Percentiles rank a stretch among this genome's conserved stretches.
Evolutionary conservation across 2,888 invertebrate species (phyloP).

Genomic region (Crossocerus cetratus): DNA sequence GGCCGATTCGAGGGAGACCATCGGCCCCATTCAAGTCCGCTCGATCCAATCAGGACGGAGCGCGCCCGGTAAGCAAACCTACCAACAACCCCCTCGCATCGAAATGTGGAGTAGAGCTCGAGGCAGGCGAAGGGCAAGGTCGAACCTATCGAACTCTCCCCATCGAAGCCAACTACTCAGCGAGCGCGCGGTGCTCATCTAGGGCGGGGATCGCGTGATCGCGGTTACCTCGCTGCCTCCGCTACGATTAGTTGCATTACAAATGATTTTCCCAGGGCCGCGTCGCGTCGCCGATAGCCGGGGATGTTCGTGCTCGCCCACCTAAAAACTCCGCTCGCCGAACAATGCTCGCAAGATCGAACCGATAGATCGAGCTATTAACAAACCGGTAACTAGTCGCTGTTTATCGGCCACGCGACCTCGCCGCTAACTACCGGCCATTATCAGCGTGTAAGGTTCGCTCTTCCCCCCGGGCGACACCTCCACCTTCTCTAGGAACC

Average conservation of each 20-base stretch:
- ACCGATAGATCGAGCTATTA: slow-evolving; percentile 9
- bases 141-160: background rate
- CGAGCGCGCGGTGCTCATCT: no score
- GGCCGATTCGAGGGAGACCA: no score
- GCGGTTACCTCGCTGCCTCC: slow-evolving; percentile 49
- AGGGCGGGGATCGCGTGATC: slow-evolving; percentile 3
- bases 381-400: background rate
- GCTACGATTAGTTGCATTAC: slow-evolving; percentile 68
- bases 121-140: slow-evolving; percentile 28
- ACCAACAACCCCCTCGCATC: background rate
- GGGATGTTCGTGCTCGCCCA: background rate
- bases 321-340: background rate
- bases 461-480: no score
- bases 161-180: no score
- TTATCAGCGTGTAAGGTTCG: no score
- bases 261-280: slow-evolving; percentile 48
- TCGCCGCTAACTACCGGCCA: background rate
- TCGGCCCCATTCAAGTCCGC: slow-evolving; percentile 2
- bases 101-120: background rate
- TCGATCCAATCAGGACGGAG: no score
- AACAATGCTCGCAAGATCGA: background rate
- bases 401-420: background rate
- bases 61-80: slow-evolving; percentile 9
- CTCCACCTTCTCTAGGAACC: no score
- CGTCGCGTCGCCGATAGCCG: background rate